Percentiles rank a stretch among this genome's conserved stretches.
Conservation (phyloP, 2,797 vertebrate genomes). For the Myotis planiceps region DNA sequence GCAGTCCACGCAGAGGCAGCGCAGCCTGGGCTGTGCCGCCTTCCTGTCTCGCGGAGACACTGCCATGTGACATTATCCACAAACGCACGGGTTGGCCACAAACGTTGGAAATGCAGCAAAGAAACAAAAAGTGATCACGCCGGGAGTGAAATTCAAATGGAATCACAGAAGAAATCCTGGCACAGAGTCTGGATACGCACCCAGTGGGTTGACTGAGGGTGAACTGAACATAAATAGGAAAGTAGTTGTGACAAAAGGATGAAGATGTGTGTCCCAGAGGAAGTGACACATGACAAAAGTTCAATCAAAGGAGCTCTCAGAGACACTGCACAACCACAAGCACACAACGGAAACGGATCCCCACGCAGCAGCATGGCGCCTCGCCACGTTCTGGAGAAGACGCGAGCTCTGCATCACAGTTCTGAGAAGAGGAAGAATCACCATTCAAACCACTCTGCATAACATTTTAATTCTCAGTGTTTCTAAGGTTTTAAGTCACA, state of each 20-base stretch:
- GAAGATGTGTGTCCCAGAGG: not conserved
- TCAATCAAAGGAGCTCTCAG: not conserved
- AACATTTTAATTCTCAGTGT: slow-evolving; percentile 19
- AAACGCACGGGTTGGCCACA: not conserved
- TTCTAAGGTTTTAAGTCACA: slow-evolving; percentile 17
- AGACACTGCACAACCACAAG: not conserved
- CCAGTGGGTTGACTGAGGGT: not conserved
- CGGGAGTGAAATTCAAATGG: not conserved
- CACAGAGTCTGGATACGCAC: not conserved
- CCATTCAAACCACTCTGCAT: not conserved
- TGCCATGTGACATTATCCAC: not conserved
- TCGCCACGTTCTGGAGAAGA: not conserved
- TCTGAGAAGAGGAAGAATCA: not conserved
- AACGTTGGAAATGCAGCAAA: not conserved
- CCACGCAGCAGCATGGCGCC: not conserved
- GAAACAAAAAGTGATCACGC: not conserved
- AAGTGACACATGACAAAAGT: not conserved
- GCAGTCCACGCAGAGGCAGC: not conserved
- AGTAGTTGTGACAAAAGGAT: not conserved
- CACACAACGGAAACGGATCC: not conserved
- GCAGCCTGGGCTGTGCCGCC: not conserved
- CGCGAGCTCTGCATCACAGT: not conserved
- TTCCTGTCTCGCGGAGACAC: not conserved
- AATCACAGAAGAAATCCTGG: not conserved
- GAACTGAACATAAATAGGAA: not conserved